Evolutionary conservation across 2,797 vertebrate genomes (phyloP).

Genomic region (Oryzias dopingdopingensis): DNA sequence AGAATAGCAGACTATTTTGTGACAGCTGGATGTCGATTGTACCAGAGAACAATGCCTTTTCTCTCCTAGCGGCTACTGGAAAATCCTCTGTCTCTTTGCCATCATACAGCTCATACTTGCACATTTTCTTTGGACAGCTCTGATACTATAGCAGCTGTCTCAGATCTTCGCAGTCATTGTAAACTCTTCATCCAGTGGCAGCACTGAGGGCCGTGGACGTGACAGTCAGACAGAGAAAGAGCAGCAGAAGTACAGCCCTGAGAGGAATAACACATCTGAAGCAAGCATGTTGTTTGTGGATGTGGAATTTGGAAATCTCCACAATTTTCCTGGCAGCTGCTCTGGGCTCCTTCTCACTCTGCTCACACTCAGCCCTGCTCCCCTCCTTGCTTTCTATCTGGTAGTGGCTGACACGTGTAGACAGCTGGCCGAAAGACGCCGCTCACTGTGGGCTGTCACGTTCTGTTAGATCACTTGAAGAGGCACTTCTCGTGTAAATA

Average conservation of each 20-base stretch:
- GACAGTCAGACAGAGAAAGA: conserved; percentile 22
- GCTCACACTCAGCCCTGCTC: conserved; percentile 25
- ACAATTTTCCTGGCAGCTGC: conserved; percentile 70
- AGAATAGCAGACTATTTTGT: no score
- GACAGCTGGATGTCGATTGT: no score
- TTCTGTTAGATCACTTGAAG: conserved; percentile 26
- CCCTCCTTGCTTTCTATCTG: conserved; percentile 25
- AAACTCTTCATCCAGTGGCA: neutral
- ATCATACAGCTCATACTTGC: neutral
- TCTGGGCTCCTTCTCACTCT: conserved; percentile 30
- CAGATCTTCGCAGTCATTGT: conserved; percentile 20
- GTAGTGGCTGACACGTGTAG: conserved; percentile 28
- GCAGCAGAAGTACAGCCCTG: conserved; percentile 28
- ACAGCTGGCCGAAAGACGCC: conserved; percentile 26
- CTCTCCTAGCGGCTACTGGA: neutral
- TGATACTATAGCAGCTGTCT: conserved; percentile 9
- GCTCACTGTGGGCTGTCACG: neutral
- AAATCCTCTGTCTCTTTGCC: neutral
- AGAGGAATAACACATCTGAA: conserved; percentile 60
- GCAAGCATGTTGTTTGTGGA: conserved; percentile 71
- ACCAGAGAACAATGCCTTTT: no score
- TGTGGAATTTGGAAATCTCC: conserved; percentile 74
- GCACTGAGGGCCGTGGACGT: conserved; percentile 25
- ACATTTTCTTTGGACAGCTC: conserved; percentile 6
- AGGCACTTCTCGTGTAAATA: conserved; percentile 5